phyloP scores from a whole-genome alignment of 64 coral and sea anemone species.

The Acropora yongei region DNA sequence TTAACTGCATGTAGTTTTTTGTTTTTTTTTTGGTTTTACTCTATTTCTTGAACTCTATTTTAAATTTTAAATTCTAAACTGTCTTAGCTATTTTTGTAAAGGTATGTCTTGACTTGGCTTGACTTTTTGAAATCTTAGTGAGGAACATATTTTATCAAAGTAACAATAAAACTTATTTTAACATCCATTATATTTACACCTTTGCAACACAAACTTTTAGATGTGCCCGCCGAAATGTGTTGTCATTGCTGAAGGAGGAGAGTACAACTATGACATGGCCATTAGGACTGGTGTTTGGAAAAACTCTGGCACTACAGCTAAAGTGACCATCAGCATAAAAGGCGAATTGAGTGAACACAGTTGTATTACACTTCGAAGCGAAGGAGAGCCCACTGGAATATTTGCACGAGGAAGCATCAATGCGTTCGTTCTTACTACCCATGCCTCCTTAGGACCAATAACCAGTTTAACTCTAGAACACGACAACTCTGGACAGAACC shows the following conservation, averaged over 20 bases:
- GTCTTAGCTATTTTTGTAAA: too few species aligned
- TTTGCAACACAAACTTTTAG: neutral
- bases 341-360: conserved; percentile 11
- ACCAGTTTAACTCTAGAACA: conserved; percentile 55
- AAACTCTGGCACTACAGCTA: conserved; percentile 47
- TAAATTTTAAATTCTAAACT: too few species aligned
- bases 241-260: neutral
- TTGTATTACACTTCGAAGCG: neutral
- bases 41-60: too few species aligned
- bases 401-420: conserved; percentile 51
- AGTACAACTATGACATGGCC: conserved; percentile 40
- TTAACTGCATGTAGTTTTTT: too few species aligned
- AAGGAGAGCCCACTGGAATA: neutral
- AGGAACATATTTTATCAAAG: too few species aligned
- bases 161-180: too few species aligned
- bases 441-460: conserved; percentile 22
- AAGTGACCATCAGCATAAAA: conserved; percentile 33
- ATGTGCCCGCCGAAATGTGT: neutral
- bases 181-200: neutral
- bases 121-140: too few species aligned
- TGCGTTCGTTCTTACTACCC: conserved; percentile 29
- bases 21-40: too few species aligned
- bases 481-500: conserved; percentile 41
- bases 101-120: too few species aligned
- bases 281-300: conserved; percentile 49